Evolutionary conservation across 2,888 invertebrate species (phyloP), one percentile per base, ranked within the genome.

Genomic region (Athalia rosae): DNA sequence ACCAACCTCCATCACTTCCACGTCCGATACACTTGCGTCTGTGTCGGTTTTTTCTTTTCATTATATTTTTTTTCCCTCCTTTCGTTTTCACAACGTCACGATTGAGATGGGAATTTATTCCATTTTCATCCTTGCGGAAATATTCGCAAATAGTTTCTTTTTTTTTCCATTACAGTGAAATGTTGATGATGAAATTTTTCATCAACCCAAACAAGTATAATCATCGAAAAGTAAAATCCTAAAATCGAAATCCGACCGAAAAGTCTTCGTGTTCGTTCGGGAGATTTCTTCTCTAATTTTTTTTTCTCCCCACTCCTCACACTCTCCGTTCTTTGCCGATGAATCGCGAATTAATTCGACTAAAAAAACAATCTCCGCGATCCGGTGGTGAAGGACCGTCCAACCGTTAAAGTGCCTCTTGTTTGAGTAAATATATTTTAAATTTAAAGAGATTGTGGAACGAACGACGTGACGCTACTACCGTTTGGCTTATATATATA

Each of bases 401-500:
- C 58, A 71, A 41, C 50, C 67, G 67, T 28, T 28, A 67, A 67
- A 67, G 67, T 67, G 67, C 50, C 13, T 67, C 53, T 67, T 28
- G 67, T 67, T 67, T 41, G 67, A 28, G 67, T 67, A 67, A 67
- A 67, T 50, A 67, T 67, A 50, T 67, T 67, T 67, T 53, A 53
- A 53, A 53, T 28, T 28, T 28, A 64, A 64, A 64, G 45, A 64
- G 47, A 64, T 64, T 28, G 28, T 28, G 28, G 28, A 28, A 28
- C 28, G 28, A 28, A 28, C 28, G 28, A 28, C 28, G 28, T 28
- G 28, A 28, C 28, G 28, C 28, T 28, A 28, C 28, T 28, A 28
- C 28, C 28, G 28, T 28, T 28, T 28, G 28, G 28, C 28, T 28
- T 28, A 28, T 28, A 28, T 28, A 28, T 28, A 8, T 53, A 8